Conservation (phyloP, 2,797 vertebrate species). For the Galago senegalensis region DNA sequence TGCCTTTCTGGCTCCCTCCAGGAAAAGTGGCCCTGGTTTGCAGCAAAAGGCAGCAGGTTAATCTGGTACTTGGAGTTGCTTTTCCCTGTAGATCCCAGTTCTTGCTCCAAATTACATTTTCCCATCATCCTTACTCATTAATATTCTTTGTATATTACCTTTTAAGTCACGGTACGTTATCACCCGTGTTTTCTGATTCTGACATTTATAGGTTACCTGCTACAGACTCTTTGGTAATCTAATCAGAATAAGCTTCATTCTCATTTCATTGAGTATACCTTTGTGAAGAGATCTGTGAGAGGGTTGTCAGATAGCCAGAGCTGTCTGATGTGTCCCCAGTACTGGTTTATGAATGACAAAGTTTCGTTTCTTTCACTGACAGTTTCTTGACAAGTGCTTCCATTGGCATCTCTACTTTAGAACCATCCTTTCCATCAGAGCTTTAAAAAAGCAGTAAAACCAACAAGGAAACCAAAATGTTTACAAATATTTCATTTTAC, state of each 20-base stretch:
- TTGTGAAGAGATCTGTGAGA: background rate
- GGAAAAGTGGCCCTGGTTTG: slow-evolving; percentile 44
- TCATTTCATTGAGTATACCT: background rate
- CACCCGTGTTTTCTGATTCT: background rate
- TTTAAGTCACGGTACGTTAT: background rate
- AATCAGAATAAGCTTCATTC: background rate
- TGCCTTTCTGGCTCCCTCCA: slow-evolving; percentile 47
- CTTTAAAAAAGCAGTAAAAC: background rate
- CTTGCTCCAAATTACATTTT: slow-evolving; percentile 62
- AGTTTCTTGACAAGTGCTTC: background rate
- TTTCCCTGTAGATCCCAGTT: slow-evolving; percentile 51
- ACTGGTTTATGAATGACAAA: background rate
- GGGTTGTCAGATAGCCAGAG: background rate
- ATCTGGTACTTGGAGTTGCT: slow-evolving; percentile 38
- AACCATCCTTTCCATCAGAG: background rate
- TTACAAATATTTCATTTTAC: background rate
- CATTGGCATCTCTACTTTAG: background rate
- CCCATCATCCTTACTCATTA: slow-evolving; percentile 59
- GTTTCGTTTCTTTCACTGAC: background rate
- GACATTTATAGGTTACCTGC: background rate
- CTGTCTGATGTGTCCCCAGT: background rate
- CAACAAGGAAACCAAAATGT: background rate
- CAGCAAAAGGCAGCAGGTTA: slow-evolving; percentile 70
- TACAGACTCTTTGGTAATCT: background rate
- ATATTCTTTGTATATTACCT: slow-evolving; percentile 54